Evolutionary conservation across 2,888 invertebrate species (phyloP), one percentile per base, ranked within the genome.

Genomic region (Malthinus seriepunctatus): DNA sequence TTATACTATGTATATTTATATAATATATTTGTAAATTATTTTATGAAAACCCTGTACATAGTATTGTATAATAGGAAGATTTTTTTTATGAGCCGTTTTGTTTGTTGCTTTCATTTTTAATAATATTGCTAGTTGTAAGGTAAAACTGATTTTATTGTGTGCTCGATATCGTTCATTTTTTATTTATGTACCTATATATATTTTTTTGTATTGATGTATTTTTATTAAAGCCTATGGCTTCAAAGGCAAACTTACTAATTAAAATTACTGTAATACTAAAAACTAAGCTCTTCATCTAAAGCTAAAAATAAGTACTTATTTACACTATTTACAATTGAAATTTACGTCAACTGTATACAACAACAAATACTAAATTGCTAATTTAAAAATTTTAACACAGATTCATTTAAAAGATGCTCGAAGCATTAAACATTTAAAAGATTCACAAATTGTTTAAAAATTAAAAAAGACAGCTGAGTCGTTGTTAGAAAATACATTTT

Each of bases 291-390:
- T 34, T 56, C n/a, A n/a, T n/a, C 56, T 60, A 56, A 49, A 60
- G 23, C 49, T 55, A 60, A 51, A 42, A 56, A 46, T 62, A 62
- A 62, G 64, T 62, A 64, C 62, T 64, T 64, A 64, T 62, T 12
- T 63, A 64, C 59, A 63, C 59, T 73, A 72, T 73, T 58, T 73
- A 73, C 73, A 73, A 55, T 70, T 70, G 59, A 67, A 64, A 68
- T 67, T 60, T 68, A 68, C 69, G 70, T 66, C 67, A 67, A 70
- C 68, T 68, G 64, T 67, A 63, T 69, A 69, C 68, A 71, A 71
- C 72, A 71, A 69, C 65, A 69, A 68, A 63, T 67, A 65, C 69
- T 69, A 64, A 55, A 60, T 60, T 51, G 51, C 56, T 59, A 59
- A 51, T 50, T 59, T 59, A 59, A 59, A 54, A 54, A 59, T 51